phyloP scores from a whole-genome alignment of 1,140 invertebrate genomes.

The Pectinophora gossypiella region DNA sequence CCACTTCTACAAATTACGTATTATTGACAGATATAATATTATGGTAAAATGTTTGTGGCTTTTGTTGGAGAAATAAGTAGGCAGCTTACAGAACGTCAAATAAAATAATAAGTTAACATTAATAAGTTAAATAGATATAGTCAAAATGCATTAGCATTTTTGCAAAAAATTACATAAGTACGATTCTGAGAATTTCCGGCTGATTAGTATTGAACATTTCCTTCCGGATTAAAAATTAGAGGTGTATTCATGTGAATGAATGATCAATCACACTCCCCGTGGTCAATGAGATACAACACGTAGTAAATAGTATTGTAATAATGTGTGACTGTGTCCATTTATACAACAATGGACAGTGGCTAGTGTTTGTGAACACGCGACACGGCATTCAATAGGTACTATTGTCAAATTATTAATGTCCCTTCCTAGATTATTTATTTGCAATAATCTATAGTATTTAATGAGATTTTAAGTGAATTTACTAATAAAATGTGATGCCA shows the following conservation, averaged over 20 bases:
- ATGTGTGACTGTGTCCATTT: conserved; percentile 26
- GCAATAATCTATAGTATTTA: conserved; percentile 22
- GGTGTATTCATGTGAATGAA: conserved; percentile 45
- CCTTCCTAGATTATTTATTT: conserved; percentile 21
- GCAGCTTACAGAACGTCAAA: no score
- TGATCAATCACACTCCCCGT: conserved; percentile 44
- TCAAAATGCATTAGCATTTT: no score
- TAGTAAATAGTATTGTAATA: conserved; percentile 39
- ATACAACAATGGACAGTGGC: conserved; percentile 12
- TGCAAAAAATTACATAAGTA: no score
- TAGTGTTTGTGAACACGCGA: conserved; percentile 19
- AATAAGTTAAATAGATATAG: no score
- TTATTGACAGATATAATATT: background rate
- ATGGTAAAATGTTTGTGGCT: no score
- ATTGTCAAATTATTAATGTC: conserved; percentile 9
- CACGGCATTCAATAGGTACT: conserved; percentile 10
- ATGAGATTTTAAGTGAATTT: conserved; percentile 30
- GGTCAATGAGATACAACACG: conserved; percentile 39
- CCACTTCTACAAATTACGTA: background rate
- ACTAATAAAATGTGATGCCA: no score
- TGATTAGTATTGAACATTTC: background rate
- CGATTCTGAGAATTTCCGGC: background rate
- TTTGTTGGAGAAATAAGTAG: no score
- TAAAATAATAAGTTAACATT: no score
- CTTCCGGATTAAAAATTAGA: conserved; percentile 39